Percentiles rank a stretch among this genome's conserved stretches.
phyloP scores from a whole-genome alignment of 2,888 invertebrate genomes.

The Euproctis similis region DNA sequence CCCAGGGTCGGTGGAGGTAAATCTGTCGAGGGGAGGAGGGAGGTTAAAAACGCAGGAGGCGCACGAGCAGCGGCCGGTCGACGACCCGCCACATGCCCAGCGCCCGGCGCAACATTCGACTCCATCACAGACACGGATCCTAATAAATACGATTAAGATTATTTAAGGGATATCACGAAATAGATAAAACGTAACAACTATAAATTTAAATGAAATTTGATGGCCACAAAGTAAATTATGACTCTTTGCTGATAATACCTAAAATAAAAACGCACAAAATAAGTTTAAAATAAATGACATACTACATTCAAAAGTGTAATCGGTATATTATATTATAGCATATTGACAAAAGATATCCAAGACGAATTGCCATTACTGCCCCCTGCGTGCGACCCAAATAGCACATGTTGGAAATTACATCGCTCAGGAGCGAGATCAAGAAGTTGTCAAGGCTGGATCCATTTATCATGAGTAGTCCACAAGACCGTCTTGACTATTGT shows the following conservation, averaged over 20 bases:
- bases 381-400: conserved; percentile 55
- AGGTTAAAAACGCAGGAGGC: conserved; percentile 67
- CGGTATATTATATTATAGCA: too few relatives aligned
- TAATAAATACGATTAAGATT: conserved; percentile 56
- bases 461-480: conserved; percentile 62
- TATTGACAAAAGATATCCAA: conserved; percentile 33
- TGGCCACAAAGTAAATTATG: too few relatives aligned
- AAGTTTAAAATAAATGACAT: too few relatives aligned
- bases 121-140: conserved; percentile 50
- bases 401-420: conserved; percentile 49
- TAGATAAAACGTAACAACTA: too few relatives aligned
- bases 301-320: too few relatives aligned
- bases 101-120: conserved; percentile 63
- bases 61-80: conserved; percentile 68
- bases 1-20: conserved; percentile 61
- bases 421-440: conserved; percentile 65
- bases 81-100: conserved; percentile 71
- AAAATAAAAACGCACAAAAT: too few relatives aligned
- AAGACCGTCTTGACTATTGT: conserved; percentile 27
- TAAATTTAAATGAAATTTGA: too few relatives aligned
- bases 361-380: conserved; percentile 41
- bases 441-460: conserved; percentile 68
- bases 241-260: too few relatives aligned
- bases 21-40: conserved; percentile 42
- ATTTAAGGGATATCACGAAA: conserved; percentile 48